Conservation (phyloP, 2,797 vertebrate genomes). For the Aulostomus chinensis region DNA sequence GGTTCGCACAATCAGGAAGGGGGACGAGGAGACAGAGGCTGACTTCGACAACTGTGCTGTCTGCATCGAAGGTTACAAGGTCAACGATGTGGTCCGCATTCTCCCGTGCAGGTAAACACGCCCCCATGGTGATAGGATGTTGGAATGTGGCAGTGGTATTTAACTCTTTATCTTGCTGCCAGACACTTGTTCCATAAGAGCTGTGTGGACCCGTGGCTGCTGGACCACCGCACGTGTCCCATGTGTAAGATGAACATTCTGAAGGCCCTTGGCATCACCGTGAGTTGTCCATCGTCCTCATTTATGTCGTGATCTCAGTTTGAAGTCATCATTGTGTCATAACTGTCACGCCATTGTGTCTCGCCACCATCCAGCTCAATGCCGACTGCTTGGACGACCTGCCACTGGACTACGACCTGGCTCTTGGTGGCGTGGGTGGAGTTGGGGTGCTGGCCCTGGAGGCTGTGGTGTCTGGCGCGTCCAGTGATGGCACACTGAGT, state of each 20-base stretch:
- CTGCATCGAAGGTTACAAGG: slow-evolving; percentile 92
- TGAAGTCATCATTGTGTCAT: too few relatives aligned
- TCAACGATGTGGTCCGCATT: slow-evolving; percentile 90
- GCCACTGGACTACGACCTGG: slow-evolving; percentile 89
- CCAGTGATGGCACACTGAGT: slow-evolving; percentile 87
- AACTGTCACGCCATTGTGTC: neutral
- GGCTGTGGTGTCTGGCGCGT: slow-evolving; percentile 65
- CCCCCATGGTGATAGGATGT: neutral
- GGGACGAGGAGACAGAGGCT: slow-evolving; percentile 91
- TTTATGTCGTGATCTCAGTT: too few relatives aligned
- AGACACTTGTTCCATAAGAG: slow-evolving; percentile 98
- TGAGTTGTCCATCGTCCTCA: slow-evolving; percentile 62
- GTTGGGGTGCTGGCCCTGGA: slow-evolving; percentile 67
- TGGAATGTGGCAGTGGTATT: too few relatives aligned
- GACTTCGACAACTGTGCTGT: slow-evolving; percentile 96
- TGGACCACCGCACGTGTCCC: slow-evolving; percentile 96
- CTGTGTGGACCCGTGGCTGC: slow-evolving; percentile 97
- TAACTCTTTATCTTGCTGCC: too few relatives aligned
- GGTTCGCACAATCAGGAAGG: slow-evolving; percentile 93
- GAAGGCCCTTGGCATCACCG: slow-evolving; percentile 96
- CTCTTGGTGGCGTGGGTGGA: slow-evolving; percentile 76
- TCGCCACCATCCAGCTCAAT: slow-evolving; percentile 80
- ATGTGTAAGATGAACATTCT: slow-evolving; percentile 99
- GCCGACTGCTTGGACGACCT: slow-evolving; percentile 93
- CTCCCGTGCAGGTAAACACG: slow-evolving; percentile 87